Evolutionary conservation across 1,140 invertebrate species (phyloP), one percentile per base, ranked within the genome.

Genomic region (Papilio glaucus): DNA sequence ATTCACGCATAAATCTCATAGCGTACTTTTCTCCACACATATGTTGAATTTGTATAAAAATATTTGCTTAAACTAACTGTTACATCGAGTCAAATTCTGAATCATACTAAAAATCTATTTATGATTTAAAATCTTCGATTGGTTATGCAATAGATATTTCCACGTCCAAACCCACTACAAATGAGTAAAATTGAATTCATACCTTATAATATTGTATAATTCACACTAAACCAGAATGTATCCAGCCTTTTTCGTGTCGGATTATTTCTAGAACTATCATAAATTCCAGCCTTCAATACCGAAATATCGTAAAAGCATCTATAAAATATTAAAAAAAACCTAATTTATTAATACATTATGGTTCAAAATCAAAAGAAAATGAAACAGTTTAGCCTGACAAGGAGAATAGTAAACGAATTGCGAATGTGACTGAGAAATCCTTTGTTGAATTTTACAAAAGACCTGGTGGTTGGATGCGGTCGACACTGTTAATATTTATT

Each of bases 371-470:
- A 7, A 68, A 71, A 62, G 18, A 13, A 6, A 24, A 26, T 65
- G 1, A 21, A 72, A 70, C 7, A 8, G 29, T 60, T 70, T 76
- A 15, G 41, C 39, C 37, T 65, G 41, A 53, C 67, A 69, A 69
- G 67, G 67, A 69, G 67, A 69, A 69, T 69, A 49, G 67, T 37
- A 49, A 69, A 53, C 42, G 67, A 69, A 49, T 71, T 76, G 75
- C 71, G 61, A 79, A 77, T 75, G 42, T 70, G 45, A 77, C 72
- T 67, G 71, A 69, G 73, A 81, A 75, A 76, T 72, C 75, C 78
- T 82, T 82, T 82, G 81, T 80, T 70, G 71, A 78, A 78, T 80
- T 78, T 72, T 73, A 77, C 80, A 77, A 82, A 53, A 74, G 72
- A 75, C 37, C 67, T 63, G 78, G 77, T 73, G 79, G 81, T 79